These are phyloP conservation scores for Xiphophorus couchianus DNA, from an alignment of 2,113 vertebrate genomes.

Conservation along the genomic window DNA sequence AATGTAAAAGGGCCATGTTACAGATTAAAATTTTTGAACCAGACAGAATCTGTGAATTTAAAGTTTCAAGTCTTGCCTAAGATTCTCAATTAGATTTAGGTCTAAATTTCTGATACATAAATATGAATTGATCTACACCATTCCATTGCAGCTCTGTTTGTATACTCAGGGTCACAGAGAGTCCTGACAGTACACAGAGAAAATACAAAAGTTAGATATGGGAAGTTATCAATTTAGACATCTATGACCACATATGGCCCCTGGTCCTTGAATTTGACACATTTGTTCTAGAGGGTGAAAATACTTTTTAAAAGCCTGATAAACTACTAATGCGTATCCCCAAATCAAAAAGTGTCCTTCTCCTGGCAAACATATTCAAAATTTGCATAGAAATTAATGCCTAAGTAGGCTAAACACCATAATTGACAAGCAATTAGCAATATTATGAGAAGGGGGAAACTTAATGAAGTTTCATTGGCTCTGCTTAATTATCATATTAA, in stretches of 20 bases:
- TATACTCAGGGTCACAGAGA: no score
- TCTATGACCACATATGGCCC: no score
- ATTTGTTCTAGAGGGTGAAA: no score
- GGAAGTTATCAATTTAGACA: no score
- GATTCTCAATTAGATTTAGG: not conserved
- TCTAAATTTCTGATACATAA: not conserved
- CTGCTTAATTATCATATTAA: conserved; percentile 79
- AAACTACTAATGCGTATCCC: not conserved
- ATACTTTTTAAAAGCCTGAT: not conserved
- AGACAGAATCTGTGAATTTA: no score
- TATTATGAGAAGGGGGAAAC: conserved; percentile 52
- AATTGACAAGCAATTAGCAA: conserved; percentile 76
- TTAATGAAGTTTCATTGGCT: conserved; percentile 68
- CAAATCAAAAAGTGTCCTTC: not conserved
- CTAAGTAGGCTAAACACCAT: conserved; percentile 68
- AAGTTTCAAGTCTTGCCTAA: no score
- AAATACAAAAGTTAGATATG: no score
- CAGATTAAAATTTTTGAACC: no score
- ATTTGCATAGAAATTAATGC: conserved; percentile 77
- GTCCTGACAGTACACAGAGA: no score
- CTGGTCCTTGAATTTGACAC: no score
- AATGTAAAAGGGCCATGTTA: not conserved
- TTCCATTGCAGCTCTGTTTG: no score
- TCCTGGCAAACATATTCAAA: conserved; percentile 33
- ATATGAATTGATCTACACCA: no score